phyloP scores from a whole-genome alignment of 92 coral and sea anemone species.

The Hydrozoanthus gracilis region DNA sequence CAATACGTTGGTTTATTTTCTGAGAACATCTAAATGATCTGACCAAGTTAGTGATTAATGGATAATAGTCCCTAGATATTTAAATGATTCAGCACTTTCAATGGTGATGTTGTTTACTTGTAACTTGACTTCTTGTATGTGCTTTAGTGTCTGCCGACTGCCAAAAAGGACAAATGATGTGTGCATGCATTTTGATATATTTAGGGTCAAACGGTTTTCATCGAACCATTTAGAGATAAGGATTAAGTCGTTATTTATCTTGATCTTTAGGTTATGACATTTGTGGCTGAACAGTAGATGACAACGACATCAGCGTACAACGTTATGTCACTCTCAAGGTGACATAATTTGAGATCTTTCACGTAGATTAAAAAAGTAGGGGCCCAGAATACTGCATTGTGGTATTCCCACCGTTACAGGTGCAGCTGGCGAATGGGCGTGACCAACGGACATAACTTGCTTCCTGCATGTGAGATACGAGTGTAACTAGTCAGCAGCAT shows the following conservation, averaged over 20 bases:
- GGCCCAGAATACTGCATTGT: constrained; percentile 6
- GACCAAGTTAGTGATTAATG: not conserved
- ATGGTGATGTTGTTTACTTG: not conserved
- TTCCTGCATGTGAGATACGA: too few species aligned
- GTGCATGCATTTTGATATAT: constrained; percentile 8
- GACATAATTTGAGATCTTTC: constrained; percentile 31
- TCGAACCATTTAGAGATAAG: not conserved
- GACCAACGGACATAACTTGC: not conserved
- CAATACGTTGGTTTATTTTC: constrained; percentile 20
- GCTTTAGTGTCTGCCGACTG: constrained; percentile 27
- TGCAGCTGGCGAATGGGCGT: constrained; percentile 2
- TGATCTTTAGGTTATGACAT: not conserved
- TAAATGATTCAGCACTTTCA: not conserved
- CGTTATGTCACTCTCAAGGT: constrained; percentile 24
- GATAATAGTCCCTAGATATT: not conserved
- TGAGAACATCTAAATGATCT: constrained; percentile 15
- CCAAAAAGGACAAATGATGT: constrained; percentile 9
- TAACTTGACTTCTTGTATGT: not conserved
- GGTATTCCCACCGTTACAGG: not conserved
- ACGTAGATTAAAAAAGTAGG: constrained; percentile 16
- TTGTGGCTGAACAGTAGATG: constrained; percentile 5
- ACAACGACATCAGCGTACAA: constrained; percentile 12
- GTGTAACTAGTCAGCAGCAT: too few species aligned
- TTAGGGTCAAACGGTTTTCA: not conserved
- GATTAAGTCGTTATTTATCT: not conserved